Percentiles rank a stretch among this genome's conserved stretches.
phyloP scores from a whole-genome alignment of 2,113 vertebrate species.

The Megalops atlanticus region DNA sequence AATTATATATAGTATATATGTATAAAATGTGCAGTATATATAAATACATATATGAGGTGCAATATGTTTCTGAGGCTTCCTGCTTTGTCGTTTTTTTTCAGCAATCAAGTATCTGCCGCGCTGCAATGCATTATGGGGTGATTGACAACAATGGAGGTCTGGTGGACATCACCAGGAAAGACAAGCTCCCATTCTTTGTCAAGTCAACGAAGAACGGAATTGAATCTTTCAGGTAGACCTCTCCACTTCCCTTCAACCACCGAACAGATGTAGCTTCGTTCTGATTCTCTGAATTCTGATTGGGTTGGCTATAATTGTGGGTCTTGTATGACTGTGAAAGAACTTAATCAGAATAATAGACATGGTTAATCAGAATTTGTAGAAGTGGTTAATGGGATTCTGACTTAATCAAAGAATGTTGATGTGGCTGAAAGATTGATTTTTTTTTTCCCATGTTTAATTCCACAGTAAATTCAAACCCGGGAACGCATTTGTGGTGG shows the following conservation, averaged over 20 bases:
- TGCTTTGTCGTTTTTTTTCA: slow-evolving; percentile 36
- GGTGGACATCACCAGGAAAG: slow-evolving; percentile 84
- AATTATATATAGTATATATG: too few relatives aligned
- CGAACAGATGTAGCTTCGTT: not conserved
- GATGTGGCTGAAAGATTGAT: not conserved
- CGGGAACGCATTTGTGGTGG: slow-evolving; percentile 83
- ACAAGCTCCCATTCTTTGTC: slow-evolving; percentile 82
- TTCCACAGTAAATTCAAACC: slow-evolving; percentile 86
- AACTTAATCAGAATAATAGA: not conserved
- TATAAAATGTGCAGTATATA: too few relatives aligned
- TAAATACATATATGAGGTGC: too few relatives aligned
- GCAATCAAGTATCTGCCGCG: slow-evolving; percentile 91
- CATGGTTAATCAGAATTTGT: not conserved
- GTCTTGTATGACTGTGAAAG: not conserved
- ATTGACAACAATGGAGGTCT: slow-evolving; percentile 86
- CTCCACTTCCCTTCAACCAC: not conserved
- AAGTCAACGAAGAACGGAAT: slow-evolving; percentile 80
- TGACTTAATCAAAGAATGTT: not conserved
- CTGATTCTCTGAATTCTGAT: not conserved
- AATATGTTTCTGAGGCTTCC: not conserved
- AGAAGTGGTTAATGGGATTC: not conserved
- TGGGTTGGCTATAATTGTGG: not conserved
- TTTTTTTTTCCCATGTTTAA: not conserved
- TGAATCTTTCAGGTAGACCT: slow-evolving; percentile 81
- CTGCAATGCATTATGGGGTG: slow-evolving; percentile 85